Evolutionary conservation across 2,888 invertebrate species (phyloP), one percentile per base, ranked within the genome.

Genomic region (Copidosoma aretas): DNA sequence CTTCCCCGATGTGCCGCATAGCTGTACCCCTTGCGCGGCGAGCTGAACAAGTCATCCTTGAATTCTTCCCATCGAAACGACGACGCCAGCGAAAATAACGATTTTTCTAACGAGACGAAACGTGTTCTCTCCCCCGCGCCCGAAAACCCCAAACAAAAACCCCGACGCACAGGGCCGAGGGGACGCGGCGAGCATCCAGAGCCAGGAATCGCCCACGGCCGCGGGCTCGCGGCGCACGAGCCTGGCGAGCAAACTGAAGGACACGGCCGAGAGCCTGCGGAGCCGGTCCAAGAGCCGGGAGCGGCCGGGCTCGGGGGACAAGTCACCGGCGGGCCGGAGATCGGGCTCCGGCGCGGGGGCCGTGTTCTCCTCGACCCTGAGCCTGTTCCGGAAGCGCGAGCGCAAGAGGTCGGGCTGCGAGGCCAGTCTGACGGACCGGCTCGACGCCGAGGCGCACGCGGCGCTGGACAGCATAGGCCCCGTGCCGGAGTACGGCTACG

Each of bases 211-310:
- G 0, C 84, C 84, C 14, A 81, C 80, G 24, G 22, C 22, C 1
- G 77, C 80, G 10, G 77, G 76, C 43, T 74, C 77, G 41, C 77
- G 82, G 3, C 77, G 83, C 19, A 76, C 79, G n/a, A 84, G 82
- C 46, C 73, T 85, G 21, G 82, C 84, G 10, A 80, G 80, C 15
- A 81, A 84, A 70, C 75, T 84, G 39, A 82, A 78, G 72, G 84
- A 84, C 65, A 84, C 84, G 12, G 82, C 84, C 12, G 85, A 84
- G 66, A 84, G 81, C 58, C 67, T 85, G 53, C 79, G 84, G 25
- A 82, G 80, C 68, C 78, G 84, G 63, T 84, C 84, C 2, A 84
- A 84, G 65, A 83, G 82, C 19, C 75, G 82, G 22, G 84, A 84
- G 62, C 75, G 83, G 3, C 77, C 71, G 41, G 46, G 62, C 52